Conservation (phyloP, 2,888 invertebrate genomes). For the Erebia epiphron region DNA sequence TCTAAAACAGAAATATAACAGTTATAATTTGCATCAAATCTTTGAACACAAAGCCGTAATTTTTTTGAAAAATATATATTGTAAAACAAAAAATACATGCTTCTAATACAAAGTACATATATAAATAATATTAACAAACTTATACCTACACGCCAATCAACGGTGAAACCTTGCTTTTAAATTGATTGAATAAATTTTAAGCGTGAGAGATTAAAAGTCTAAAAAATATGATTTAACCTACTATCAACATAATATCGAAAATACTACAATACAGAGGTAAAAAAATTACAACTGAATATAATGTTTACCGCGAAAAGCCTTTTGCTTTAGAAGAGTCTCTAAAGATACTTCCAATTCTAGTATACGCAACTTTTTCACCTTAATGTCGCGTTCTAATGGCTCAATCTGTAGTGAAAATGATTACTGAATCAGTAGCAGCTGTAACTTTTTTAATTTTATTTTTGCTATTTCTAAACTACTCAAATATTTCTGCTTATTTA, state of each 20-base stretch:
- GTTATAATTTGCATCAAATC: neutral
- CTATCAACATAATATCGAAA: slow-evolving; percentile 4
- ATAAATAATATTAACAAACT: no score
- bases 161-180: no score
- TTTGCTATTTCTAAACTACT: slow-evolving; percentile 18
- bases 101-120: no score
- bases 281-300: slow-evolving; percentile 78
- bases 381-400: slow-evolving; percentile 92
- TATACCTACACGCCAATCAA: no score
- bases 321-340: slow-evolving; percentile 89
- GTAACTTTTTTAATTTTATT: slow-evolving; percentile 66
- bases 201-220: neutral
- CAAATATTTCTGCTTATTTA: slow-evolving; percentile 14
- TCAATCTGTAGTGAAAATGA: slow-evolving; percentile 85
- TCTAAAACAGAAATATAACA: slow-evolving; percentile 72
- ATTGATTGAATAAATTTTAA: neutral
- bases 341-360: slow-evolving; percentile 92
- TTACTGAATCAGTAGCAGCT: slow-evolving; percentile 58
- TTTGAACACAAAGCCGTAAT: slow-evolving; percentile 5
- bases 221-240: neutral
- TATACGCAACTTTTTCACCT: slow-evolving; percentile 91
- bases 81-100: no score
- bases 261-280: slow-evolving; percentile 37
- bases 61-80: no score
- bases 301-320: slow-evolving; percentile 81